phyloP scores from a whole-genome alignment of 2,888 invertebrate genomes.

The Apodemia duryi region DNA sequence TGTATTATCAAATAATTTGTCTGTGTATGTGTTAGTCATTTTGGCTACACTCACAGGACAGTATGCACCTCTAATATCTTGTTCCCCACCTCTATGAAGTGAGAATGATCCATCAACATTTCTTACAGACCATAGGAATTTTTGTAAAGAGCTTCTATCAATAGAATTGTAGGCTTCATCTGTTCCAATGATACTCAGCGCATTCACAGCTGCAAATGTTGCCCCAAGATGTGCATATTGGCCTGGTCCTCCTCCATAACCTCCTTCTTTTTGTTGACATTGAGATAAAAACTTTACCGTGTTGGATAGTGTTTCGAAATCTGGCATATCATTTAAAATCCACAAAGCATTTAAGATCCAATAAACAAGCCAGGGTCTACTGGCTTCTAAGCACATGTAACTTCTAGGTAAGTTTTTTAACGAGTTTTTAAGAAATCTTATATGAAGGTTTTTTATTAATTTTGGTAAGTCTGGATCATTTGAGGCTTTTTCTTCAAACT shows the following conservation, averaged over 20 bases:
- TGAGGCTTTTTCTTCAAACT: conserved; percentile 64
- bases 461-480: conserved; percentile 76
- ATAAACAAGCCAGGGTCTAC: conserved; percentile 97
- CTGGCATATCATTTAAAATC: conserved; percentile 77
- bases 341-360: conserved; percentile 97
- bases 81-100: conserved; percentile 95
- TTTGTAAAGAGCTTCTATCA: conserved; percentile 85
- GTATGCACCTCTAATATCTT: conserved; percentile 97
- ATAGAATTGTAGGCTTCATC: conserved; percentile 92
- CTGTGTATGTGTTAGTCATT: conserved; percentile 87
- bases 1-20: conserved; percentile 89
- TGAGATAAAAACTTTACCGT: conserved; percentile 62
- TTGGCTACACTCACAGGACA: conserved; percentile 96
- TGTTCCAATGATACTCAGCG: conserved; percentile 93
- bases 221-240: conserved; percentile 97
- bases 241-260: conserved; percentile 96
- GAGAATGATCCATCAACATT: conserved; percentile 93
- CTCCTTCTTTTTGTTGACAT: conserved; percentile 90
- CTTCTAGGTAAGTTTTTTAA: conserved; percentile 82
- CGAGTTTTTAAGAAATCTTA: conserved; percentile 83
- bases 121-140: conserved; percentile 88
- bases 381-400: conserved; percentile 94
- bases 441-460: conserved; percentile 82
- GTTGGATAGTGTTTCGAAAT: conserved; percentile 56
- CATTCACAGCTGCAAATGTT: conserved; percentile 98